Percentiles rank a stretch among this genome's conserved stretches.
phyloP scores from a whole-genome alignment of 1,140 invertebrate species.

The Vanessa atalanta region DNA sequence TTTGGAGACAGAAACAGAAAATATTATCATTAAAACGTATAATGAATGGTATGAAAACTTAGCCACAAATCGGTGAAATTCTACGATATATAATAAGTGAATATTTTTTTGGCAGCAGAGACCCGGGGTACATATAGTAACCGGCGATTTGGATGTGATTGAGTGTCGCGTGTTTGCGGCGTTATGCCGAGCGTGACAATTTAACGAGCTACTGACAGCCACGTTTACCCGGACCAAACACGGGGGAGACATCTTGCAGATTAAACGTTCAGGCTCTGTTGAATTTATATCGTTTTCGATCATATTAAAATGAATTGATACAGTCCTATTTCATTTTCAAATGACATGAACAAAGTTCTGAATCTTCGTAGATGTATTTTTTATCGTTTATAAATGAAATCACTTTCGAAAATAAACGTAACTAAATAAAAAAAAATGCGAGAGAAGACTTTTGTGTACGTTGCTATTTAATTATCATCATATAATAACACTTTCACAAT shows the following conservation, averaged over 20 bases:
- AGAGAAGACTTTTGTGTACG: background rate
- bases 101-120: background rate
- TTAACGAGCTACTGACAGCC: conserved; percentile 53
- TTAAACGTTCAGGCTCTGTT: conserved; percentile 42
- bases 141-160: conserved; percentile 24
- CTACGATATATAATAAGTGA: background rate
- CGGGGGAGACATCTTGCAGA: conserved; percentile 55
- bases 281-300: conserved; percentile 8
- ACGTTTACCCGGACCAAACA: conserved; percentile 45
- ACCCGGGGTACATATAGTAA: conserved; percentile 1
- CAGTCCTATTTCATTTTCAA: too few relatives aligned
- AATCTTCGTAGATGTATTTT: too few relatives aligned
- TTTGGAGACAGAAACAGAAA: background rate
- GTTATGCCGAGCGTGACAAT: conserved; percentile 52
- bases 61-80: too few relatives aligned
- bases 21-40: too few relatives aligned
- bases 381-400: too few relatives aligned
- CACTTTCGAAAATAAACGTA: too few relatives aligned
- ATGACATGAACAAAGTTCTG: too few relatives aligned
- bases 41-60: too few relatives aligned
- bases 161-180: conserved; percentile 42
- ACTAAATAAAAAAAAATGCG: too few relatives aligned
- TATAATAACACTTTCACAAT: background rate
- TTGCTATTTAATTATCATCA: background rate
- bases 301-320: conserved; percentile 19